Base-by-base conservation (phyloP, 1,140 invertebrate species). In the Scaptomyza hsui region DNA sequence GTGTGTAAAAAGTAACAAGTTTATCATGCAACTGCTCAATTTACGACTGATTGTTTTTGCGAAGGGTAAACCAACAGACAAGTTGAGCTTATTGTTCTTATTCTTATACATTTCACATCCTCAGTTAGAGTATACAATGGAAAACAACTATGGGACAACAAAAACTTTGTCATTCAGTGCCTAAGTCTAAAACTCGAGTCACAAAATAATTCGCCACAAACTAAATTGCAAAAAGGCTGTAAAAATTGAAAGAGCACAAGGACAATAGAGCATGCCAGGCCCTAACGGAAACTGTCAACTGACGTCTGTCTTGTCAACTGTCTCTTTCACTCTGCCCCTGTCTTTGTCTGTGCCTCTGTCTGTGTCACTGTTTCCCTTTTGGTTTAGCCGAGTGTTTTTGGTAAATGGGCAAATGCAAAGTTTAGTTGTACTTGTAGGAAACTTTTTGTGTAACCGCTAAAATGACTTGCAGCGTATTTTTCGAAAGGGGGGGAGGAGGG, bases 391-490 rank as follows among this genome's bases (percentile, higher is more conserved):
- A 51, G 74, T 74, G 56, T 75, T 83, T 75, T 45, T 47, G 52
- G 65, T 21, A 55, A 47, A 45, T 29, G 29, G 59, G 49, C 62
- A 72, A 85, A 83, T 83, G 81, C 81, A 86, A 85, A 86, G 76
- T 83, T 83, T 55, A 48, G 72, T 72, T 56, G 7, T 29, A 7
- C 7, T 7, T 7, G 62, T 42, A 70, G 62, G 55, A 55, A 75
- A 83, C 81, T 85, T 83, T 83, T 77, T 65, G 77, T 29, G 48
- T 59, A 76, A 67, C 81, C 81, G 69, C 81, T 24, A 71, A 85
- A 86, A 85, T 85, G 81, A 74, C 81, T 85, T 86, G 69, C 55
- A 85, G 61, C 77, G 29, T 59, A 76, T 85, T 80, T 64, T 77
- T 55, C 48, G 7, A 12, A 13, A 12, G 12, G 9, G 12, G 13